Evolutionary conservation across 2,113 vertebrate species (phyloP).

Genomic region (Psophia crepitans): DNA sequence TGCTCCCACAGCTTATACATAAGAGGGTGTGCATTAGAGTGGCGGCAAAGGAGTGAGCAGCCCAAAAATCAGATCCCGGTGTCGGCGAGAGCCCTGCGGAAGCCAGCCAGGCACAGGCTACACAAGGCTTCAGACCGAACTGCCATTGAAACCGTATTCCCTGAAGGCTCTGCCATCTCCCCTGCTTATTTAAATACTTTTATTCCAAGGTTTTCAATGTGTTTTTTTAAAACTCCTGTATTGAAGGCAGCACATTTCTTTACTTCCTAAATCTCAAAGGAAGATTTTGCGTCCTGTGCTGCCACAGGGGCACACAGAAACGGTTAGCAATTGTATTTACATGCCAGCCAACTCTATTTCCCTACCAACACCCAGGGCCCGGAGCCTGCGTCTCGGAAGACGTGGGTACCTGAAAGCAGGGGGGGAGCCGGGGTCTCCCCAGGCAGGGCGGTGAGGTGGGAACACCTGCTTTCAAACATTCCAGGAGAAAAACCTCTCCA

Average conservation of each 20-base stretch:
- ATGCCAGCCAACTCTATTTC: neutral
- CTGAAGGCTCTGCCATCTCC: neutral
- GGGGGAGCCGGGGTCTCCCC: neutral
- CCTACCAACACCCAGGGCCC: neutral
- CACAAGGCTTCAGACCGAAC: neutral
- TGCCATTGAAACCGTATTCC: neutral
- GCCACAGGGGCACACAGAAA: neutral
- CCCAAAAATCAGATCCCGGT: neutral
- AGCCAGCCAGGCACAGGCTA: fast-evolving
- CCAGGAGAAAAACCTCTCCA: neutral
- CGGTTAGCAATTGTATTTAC: neutral
- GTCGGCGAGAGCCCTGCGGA: neutral
- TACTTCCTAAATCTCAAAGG: neutral
- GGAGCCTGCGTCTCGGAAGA: neutral
- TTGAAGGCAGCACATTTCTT: neutral
- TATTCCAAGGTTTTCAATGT: neutral
- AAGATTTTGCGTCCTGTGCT: neutral
- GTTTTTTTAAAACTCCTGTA: neutral
- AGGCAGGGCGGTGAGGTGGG: neutral
- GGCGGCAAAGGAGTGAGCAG: neutral
- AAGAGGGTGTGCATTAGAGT: neutral
- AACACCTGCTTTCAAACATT: no score
- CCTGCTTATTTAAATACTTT: neutral
- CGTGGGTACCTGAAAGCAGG: neutral
- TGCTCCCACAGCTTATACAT: neutral